Evolutionary conservation across 1,140 invertebrate species (phyloP), one percentile per base, ranked within the genome.

Genomic region (Pogonognathellus flavescens): DNA sequence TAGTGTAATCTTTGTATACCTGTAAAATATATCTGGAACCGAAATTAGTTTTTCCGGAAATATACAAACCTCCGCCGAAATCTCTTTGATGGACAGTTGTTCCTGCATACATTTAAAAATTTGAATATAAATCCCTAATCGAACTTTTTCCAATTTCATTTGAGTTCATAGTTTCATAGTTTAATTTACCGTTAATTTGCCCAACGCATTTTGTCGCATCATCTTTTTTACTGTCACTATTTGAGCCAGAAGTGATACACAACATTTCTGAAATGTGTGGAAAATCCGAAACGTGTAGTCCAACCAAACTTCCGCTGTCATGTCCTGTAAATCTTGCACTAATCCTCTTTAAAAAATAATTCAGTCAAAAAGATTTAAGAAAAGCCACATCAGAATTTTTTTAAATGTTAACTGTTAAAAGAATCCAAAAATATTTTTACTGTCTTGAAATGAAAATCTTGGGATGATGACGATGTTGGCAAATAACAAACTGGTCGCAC

Each of bases 181-280:
- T 62, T 20, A 18, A 9, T 16, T 31, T 82, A 82, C 81, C 81
- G 20, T 82, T 82, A 31, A 82, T 57, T 57, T 60, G 55, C 0
- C 81, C 81, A 4, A 62, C 81, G 9, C 81, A 82, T 82, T 59
- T 82, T 5, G 53, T 59, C 6, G 57, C 18, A 62, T 25, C 3
- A n/a, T 31, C 31, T 76, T 31, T 76, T 16, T 50, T 41, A n/a
- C n/a, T n/a, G n/a, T 50, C n/a, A 3, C 16, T 20, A 50, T 10
- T 76, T 18, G 22, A 25, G 31, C 49, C 16, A 18, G 70, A 49
- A 76, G 31, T 76, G 16, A 76, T 76, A 9, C 81, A 82, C 8
- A 41, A 9, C 55, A 82, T 82, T 82, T 82, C 81, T n/a, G 81
- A 20, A 22, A 82, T 57, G 16, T 60, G 22, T 7, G 81, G 81